phyloP scores from a whole-genome alignment of 2,888 invertebrate genomes.

The Epirrita christyi region DNA sequence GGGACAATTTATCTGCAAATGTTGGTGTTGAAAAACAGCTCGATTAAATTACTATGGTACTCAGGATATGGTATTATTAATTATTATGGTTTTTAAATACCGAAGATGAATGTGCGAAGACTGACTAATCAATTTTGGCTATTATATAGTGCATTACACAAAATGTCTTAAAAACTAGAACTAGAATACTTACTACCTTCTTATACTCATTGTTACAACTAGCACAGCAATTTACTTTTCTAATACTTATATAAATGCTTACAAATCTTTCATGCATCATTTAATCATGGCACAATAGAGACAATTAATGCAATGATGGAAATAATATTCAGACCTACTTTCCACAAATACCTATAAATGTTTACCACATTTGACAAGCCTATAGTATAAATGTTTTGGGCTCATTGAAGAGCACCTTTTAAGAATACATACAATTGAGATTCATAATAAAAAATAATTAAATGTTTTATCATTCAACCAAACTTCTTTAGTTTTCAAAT shows the following conservation, averaged over 20 bases:
- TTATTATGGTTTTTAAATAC: slow-evolving; percentile 1
- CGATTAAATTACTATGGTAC: background rate
- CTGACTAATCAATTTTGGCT: slow-evolving; percentile 15
- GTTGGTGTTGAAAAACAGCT: background rate
- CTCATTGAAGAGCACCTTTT: background rate
- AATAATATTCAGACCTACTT: slow-evolving; percentile 1
- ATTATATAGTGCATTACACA: slow-evolving; percentile 32
- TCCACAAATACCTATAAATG: slow-evolving; percentile 13
- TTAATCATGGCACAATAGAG: background rate
- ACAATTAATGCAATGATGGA: background rate
- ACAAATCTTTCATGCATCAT: slow-evolving; percentile 29
- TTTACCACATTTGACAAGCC: background rate
- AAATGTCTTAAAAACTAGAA: slow-evolving; percentile 26
- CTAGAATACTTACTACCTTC: slow-evolving; percentile 18
- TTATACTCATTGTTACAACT: slow-evolving; percentile 31
- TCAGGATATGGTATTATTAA: slow-evolving; percentile 13
- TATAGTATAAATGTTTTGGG: background rate
- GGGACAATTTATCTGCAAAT: background rate
- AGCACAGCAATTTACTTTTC: slow-evolving; percentile 37
- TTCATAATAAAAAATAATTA: no score
- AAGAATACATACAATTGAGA: background rate
- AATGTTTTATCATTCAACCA: background rate
- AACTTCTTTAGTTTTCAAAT: background rate
- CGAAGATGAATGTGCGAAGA: slow-evolving; percentile 19
- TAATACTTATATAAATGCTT: slow-evolving; percentile 27